A percentile compares a stretch with the other conserved stretches of the same genome.
Evolutionary conservation across 2,113 vertebrate species (phyloP).

Genomic region (Odontophorus gujanensis): DNA sequence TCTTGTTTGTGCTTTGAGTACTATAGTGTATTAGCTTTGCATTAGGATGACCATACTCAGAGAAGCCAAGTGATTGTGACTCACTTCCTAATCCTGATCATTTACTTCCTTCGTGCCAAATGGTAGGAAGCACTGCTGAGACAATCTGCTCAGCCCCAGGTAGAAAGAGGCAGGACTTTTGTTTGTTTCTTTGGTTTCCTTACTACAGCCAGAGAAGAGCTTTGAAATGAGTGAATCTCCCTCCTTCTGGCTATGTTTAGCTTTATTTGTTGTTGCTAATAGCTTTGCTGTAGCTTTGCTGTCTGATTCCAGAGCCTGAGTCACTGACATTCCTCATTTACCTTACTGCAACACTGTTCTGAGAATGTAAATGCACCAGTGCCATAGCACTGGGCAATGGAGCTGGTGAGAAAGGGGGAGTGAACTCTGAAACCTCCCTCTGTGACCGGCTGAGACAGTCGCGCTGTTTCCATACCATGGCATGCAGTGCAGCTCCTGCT

Average conservation of each 20-base stretch:
- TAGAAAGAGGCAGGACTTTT: neutral
- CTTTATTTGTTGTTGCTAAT: neutral
- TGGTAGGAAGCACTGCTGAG: slow-evolving; percentile 44
- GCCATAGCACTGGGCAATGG: neutral
- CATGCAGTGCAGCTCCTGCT: neutral
- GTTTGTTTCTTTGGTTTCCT: neutral
- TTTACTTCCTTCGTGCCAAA: slow-evolving; percentile 30
- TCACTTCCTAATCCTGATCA: slow-evolving; percentile 51
- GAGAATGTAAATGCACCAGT: fast-evolving
- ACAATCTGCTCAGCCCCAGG: slow-evolving; percentile 59
- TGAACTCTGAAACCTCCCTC: neutral
- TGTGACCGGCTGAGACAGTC: neutral
- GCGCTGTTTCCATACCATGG: fast-evolving
- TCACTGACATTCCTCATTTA: neutral
- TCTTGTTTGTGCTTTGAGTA: neutral
- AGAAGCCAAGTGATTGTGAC: neutral
- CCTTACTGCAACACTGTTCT: neutral
- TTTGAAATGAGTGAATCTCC: neutral
- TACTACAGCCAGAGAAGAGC: neutral
- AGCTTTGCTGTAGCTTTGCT: neutral
- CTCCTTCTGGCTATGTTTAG: neutral
- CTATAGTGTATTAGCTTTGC: neutral
- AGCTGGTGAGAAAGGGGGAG: neutral
- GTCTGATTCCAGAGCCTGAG: neutral
- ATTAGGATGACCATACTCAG: neutral